Base-by-base conservation (phyloP, 2,888 invertebrate genomes). In the Parnassius mnemosyne region DNA sequence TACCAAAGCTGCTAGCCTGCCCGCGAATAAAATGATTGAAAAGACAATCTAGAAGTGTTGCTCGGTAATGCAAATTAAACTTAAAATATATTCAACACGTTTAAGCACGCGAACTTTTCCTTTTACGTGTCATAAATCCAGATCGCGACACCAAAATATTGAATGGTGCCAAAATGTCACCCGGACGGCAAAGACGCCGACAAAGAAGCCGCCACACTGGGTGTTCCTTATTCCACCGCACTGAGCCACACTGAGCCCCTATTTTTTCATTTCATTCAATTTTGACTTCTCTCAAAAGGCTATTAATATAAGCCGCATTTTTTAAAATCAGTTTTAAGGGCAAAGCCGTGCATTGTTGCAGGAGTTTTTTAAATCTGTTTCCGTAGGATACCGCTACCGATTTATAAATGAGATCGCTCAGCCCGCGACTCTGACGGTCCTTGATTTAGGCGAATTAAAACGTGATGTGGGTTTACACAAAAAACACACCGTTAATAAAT, bases 141-240 rank as follows among this genome's bases (percentile, higher is more conserved):
- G 79, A 84, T 85, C 85, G 87, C 85, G 83, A 87, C 85, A 86
- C 88, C 88, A 84, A 89, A 88, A 87, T 88, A 89, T 87, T 91
- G 90, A 88, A 91, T 90, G 85, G 90, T 91, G 90, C 85, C 90
- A 90, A 90, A 91, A 89, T 91, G 91, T 90, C 91, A 91, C 86
- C 87, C 80, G 82, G 81, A 76, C 76, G 74, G 83, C 83, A 91
- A 90, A 90, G 88, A 75, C 42, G 77, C 91, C 91, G 90, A 87
- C 91, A 89, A 89, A 87, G 83, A 71, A 46, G 69, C 89, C 89
- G 89, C 88, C 90, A 66, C 85, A 65, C 82, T 91, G 91, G 91
- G 91, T 90, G 91, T 89, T 90, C 89, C 80, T 84, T 84, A 82
- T 81, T 78, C 83, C 77, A 74, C 81, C 82, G 84, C 80, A 77